Base-by-base conservation (phyloP, 2,888 invertebrate species). In the Agonopterix subpropinquella region DNA sequence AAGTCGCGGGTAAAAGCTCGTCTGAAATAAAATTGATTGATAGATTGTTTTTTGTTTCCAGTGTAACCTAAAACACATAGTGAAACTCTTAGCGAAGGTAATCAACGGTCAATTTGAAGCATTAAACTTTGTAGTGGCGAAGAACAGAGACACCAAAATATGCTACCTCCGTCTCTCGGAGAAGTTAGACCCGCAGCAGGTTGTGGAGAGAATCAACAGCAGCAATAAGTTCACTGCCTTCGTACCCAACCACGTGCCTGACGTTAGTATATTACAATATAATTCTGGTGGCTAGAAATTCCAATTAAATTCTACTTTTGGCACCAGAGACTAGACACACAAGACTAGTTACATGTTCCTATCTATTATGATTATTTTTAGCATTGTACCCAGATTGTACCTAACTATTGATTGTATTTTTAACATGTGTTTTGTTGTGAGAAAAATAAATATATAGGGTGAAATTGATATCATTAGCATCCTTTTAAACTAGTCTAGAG, bases 101-200 rank as follows among this genome's bases (percentile, higher is more conserved):
- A 64, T 80, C 2, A 56, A 45, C 0, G 77, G 74, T 0, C 56
- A 63, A 2, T 80, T 72, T 42, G 73, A 77, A 47, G 62, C 66
- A 0, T 46, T 81, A 1, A 72, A 70, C 49, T 74, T 76, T 41
- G 11, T 8, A 41, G 8, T 5, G 8, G 28, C 41, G 2, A 2
- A 13, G 0, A 1, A 4, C 0, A 53, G 45, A 15, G 41, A 36
- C 0, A 41, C 39, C 0, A 63, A 72, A 50, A 64, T 49, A 1
- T 70, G 68, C 8, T 81, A 72, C 47, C 2, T 82, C n/a, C 58
- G 68, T 0, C 49, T 81, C 1, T 70, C 77, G 0, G 67, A 66
- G 11, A 66, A 50, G 11, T 28, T 79, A 11, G 70, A 81, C 37
- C 78, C 77, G 0, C 49, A 54, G 1, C 47, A 53, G 1, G 60